phyloP scores from a whole-genome alignment of 2,797 vertebrate species.

The Acipenser oxyrinchus region DNA sequence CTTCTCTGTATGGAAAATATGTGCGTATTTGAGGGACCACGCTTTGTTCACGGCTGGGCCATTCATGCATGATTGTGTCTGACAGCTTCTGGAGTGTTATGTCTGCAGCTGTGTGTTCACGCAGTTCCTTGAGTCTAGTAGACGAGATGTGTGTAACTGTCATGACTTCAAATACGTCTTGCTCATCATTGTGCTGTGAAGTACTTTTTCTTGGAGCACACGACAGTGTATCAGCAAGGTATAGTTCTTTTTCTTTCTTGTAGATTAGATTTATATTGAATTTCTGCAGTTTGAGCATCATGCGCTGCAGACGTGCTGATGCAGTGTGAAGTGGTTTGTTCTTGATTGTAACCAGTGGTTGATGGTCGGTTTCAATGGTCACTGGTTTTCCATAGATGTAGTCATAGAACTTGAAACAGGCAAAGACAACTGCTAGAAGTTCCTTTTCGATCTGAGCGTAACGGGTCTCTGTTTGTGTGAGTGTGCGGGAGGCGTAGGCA shows the following conservation, averaged over 20 bases:
- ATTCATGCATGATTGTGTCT: too few species aligned
- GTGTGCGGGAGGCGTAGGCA: conserved; percentile 4
- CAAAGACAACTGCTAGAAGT: conserved; percentile 10
- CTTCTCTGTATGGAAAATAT: too few species aligned
- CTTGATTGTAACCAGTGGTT: background rate
- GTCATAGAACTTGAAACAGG: conserved; percentile 8
- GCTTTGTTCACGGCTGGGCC: too few species aligned
- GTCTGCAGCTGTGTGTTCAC: too few species aligned
- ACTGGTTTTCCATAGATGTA: conserved; percentile 13
- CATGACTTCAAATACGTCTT: background rate
- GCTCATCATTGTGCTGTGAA: background rate
- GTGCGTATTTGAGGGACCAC: too few species aligned
- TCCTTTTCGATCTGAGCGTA: conserved; percentile 11
- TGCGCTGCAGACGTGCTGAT: background rate
- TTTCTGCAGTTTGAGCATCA: background rate
- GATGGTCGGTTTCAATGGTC: background rate
- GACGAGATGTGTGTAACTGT: background rate
- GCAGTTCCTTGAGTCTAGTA: too few species aligned
- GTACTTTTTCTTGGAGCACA: background rate
- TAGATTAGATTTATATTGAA: background rate
- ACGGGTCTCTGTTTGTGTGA: conserved; percentile 9
- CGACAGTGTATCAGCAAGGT: background rate
- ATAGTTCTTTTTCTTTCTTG: background rate
- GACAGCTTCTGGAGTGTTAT: too few species aligned
- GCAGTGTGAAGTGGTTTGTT: background rate